These are phyloP conservation scores for Okamejei kenojei DNA, from an alignment of 2,797 vertebrate species.

Conservation along the genomic window DNA sequence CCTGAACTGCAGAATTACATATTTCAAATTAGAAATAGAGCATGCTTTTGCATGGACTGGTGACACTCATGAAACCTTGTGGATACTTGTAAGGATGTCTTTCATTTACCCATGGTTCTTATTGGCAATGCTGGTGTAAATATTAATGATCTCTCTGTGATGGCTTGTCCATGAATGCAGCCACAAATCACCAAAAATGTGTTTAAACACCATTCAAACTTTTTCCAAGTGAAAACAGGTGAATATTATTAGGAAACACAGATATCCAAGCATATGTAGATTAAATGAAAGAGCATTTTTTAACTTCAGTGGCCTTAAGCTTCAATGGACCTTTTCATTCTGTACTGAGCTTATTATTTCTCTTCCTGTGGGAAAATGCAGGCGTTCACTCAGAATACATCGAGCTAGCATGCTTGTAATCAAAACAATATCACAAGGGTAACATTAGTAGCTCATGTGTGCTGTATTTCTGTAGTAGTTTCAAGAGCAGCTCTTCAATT, in stretches of 20 bases:
- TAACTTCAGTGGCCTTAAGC: neutral
- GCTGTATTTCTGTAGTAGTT: neutral
- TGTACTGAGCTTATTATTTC: neutral
- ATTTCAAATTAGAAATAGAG: neutral
- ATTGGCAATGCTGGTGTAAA: neutral
- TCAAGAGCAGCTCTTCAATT: neutral
- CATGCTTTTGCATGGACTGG: neutral
- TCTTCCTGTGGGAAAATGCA: constrained; percentile 11
- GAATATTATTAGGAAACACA: neutral
- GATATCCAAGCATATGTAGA: neutral
- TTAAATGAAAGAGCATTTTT: neutral
- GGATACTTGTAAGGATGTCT: neutral
- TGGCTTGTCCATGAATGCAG: neutral
- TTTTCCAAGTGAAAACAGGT: neutral
- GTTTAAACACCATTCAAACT: neutral
- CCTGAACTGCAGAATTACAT: constrained; percentile 39
- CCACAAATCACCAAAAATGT: neutral
- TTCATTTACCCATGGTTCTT: neutral
- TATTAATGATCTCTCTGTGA: neutral
- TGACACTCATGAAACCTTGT: neutral
- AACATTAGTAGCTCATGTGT: constrained; percentile 6
- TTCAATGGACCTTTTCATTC: neutral
- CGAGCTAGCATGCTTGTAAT: neutral
- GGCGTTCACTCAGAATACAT: neutral
- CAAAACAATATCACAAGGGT: neutral